These are phyloP conservation scores for Phalera bucephala DNA, from an alignment of 2,888 invertebrate species.

Conservation along the genomic window DNA sequence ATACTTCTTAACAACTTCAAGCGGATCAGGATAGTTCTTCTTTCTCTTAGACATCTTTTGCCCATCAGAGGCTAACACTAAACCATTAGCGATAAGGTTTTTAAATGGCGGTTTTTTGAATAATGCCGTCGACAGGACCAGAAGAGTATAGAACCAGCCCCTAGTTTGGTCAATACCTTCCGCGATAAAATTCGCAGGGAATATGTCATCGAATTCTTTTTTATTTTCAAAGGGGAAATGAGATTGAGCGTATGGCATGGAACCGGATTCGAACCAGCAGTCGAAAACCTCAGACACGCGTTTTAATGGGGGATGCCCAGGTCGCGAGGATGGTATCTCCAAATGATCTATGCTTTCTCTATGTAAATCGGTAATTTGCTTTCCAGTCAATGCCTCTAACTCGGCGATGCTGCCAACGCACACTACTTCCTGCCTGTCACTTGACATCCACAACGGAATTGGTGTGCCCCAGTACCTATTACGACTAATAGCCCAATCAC, in stretches of 20 bases:
- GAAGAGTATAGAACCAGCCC: slow-evolving; percentile 99
- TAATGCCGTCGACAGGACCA: slow-evolving; percentile 97
- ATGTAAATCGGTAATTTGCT: slow-evolving; percentile 94
- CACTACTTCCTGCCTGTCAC: slow-evolving; percentile 95
- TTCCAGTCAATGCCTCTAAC: slow-evolving; percentile 91
- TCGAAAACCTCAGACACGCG: slow-evolving; percentile 98
- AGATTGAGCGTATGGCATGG: slow-evolving; percentile 98
- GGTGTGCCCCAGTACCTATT: slow-evolving; percentile 99
- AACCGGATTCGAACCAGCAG: slow-evolving; percentile 99
- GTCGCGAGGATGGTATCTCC: slow-evolving; percentile 93
- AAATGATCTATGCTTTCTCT: slow-evolving; percentile 96
- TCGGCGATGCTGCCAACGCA: slow-evolving; percentile 97
- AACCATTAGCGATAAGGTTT: slow-evolving; percentile 97
- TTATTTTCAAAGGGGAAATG: slow-evolving; percentile 98
- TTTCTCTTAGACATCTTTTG: slow-evolving; percentile 99
- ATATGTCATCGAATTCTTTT: slow-evolving; percentile 93
- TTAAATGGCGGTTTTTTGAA: slow-evolving; percentile 99
- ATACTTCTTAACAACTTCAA: slow-evolving; percentile 94
- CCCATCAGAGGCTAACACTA: slow-evolving; percentile 98
- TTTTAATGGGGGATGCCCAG: slow-evolving; percentile 92
- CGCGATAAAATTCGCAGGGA: slow-evolving; percentile 99
- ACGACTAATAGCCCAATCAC: slow-evolving; percentile 99
- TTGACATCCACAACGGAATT: slow-evolving; percentile 98
- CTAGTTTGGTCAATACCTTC: slow-evolving; percentile 99
- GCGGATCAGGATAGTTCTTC: slow-evolving; percentile 99